Base-by-base conservation (phyloP, 53 echinoderm and acorn worm species). In the Paracentrotus lividus region DNA sequence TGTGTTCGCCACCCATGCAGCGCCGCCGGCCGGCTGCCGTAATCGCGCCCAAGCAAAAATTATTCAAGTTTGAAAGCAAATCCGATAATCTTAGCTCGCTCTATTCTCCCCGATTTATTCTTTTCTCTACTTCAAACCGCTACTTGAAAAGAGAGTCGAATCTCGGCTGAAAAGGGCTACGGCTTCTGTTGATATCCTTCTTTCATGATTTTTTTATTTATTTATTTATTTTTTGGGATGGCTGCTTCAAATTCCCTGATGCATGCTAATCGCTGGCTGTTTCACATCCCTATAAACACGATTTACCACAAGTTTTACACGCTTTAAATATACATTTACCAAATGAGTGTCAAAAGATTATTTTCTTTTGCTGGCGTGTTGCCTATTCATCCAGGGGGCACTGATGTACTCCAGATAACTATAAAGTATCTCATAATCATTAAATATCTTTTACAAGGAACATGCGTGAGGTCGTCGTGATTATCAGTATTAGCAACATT, bases 1-100 rank as follows among this genome's bases (percentile, higher is more conserved):
- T 89, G 89, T 89, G 40, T 24, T 61, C 89, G 89, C 89, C 89
- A 89, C 89, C 89, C 89, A 89, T 36, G 89, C 61, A 60, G 89
- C 20, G 59, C 61, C 42, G 89, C 42, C 89, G 89, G 43, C 60
- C 89, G 89, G 56, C 55, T 21, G n/a, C 45, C 81, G 81, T 81
- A 81, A 81, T 81, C 81, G 81, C 81, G 81, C 81, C n/a, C 81
- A 2, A 26, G 44, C 26, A 81, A 47, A 81, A 81, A 81, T 81
- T 81, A 81, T 81, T 81, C 81, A 47, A 81, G 81, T 86, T 56
- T 86, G 54, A 86, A 86, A 86, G 86, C 86, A 86, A 86, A 86
- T 86, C 86, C 86, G 31, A 86, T 86, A 86, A 86, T 86, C 89
- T 89, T 16, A 60, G 64, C 60, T 24, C 34, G 44, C 24, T 89